These are phyloP conservation scores for Chelon auratus DNA, from an alignment of 2,797 vertebrate genomes.

Conservation along the genomic window DNA sequence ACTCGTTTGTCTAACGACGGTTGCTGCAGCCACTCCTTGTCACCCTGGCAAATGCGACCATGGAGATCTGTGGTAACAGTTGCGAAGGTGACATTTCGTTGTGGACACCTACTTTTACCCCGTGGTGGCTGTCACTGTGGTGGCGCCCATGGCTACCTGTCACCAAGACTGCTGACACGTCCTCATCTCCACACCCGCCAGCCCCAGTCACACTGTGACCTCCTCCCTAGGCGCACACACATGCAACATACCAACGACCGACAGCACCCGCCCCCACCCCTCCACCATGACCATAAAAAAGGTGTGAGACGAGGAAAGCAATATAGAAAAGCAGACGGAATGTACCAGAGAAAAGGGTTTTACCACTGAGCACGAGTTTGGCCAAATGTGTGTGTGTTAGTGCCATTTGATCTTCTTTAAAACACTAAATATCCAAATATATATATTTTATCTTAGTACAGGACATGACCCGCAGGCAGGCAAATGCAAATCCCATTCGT, in stretches of 20 bases:
- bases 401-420: constrained; percentile 70
- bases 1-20: constrained; percentile 92
- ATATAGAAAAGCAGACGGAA: constrained; percentile 71
- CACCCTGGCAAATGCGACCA: constrained; percentile 71
- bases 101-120: constrained; percentile 52
- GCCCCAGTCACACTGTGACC: constrained; percentile 70
- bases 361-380: constrained; percentile 58
- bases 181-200: constrained; percentile 68
- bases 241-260: constrained; percentile 31
- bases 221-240: constrained; percentile 42
- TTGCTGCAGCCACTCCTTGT: constrained; percentile 48
- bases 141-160: constrained; percentile 52
- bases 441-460: constrained; percentile 72
- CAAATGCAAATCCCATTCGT: constrained; percentile 62
- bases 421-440: constrained; percentile 67
- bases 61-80: constrained; percentile 52
- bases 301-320: constrained; percentile 61
- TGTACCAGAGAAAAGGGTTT: constrained; percentile 62
- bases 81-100: constrained; percentile 60
- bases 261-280: constrained; percentile 10
- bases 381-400: constrained; percentile 59
- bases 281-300: constrained; percentile 35
- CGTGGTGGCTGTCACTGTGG: constrained; percentile 53
- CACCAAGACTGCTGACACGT: constrained; percentile 64
- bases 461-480: constrained; percentile 64